Evolutionary conservation across 2,113 vertebrate species (phyloP), one percentile per base, ranked within the genome.

Genomic region (Oplegnathus fasciatus): DNA sequence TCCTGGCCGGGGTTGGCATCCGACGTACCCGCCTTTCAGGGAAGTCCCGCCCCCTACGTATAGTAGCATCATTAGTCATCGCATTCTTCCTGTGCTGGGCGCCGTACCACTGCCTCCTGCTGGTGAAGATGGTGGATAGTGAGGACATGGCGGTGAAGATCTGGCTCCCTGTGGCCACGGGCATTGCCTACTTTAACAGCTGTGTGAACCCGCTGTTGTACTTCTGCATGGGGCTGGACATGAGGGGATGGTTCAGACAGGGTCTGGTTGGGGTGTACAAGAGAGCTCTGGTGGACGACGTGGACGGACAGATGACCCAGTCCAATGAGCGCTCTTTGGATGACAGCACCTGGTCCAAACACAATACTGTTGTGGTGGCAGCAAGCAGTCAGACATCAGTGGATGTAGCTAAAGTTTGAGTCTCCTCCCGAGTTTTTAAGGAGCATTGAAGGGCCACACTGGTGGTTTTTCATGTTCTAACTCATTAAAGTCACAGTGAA

Each of bases 11-110:
- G 0, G 0, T 94, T 0, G 94, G 94, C 3, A 93, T 96, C 78
- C 72, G 90, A 4, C 90, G 93, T n/a, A 94, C 92, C 1, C 92
- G 91, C 1, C 72, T 95, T 0, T 30, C 78, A 0, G 72, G 84
- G 2, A 95, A 95, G n/a, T 77, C 91, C 7, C 94, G 94, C 9
- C 90, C 95, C 0, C 87, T 96, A 0, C 93, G 94, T 13, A 92
- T 96, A 50, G 60, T 96, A 0, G 90, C 88, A 0, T 58, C 84
- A 0, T 44, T 96, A 5, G 95, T 96, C 9, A 64, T 86, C 0
- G 94, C 96, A 0, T 96, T 96, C 87, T 96, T 96, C 87, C 17
- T 96, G 30, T 96, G 95, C 84, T 96, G 96, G 96, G 95, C 89
- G 0, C 95, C 96, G 2, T 96, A 96, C 86, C 95, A 96, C 89